Percentiles rank a stretch among this genome's conserved stretches.
Evolutionary conservation across 2,113 vertebrate genomes (phyloP).

Genomic region (Chloropsis cyanopogon): DNA sequence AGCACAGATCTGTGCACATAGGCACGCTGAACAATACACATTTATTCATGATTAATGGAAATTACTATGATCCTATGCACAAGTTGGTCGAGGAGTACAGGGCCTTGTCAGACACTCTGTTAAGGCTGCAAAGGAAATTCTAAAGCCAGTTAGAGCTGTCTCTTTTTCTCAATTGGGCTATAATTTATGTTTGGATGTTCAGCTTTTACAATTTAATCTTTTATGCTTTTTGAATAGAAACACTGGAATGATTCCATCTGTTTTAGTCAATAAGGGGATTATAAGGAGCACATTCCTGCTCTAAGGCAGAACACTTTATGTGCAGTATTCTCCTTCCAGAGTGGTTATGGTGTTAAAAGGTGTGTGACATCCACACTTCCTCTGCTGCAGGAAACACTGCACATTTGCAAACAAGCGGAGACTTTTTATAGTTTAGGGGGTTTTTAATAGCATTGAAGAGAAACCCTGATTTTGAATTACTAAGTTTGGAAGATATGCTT

Average conservation of each 20-base stretch:
- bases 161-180: not conserved
- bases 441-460: not conserved
- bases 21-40: rapidly evolving
- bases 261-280: not conserved
- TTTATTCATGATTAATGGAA: not conserved
- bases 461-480: not conserved
- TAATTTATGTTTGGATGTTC: not conserved
- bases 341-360: not conserved
- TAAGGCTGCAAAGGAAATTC: not conserved
- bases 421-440: not conserved
- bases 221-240: not conserved
- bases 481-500: not conserved
- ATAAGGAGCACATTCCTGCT: not conserved
- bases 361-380: not conserved
- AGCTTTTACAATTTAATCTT: not conserved
- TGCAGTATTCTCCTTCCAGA: not conserved
- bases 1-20: not conserved
- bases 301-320: not conserved
- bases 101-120: not conserved
- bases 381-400: not conserved
- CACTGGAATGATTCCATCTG: not conserved
- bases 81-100: not conserved
- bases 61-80: not conserved
- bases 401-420: not conserved
- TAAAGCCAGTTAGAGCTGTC: not conserved